A percentile compares a stretch with the other conserved stretches of the same genome.
Evolutionary conservation across 1,140 invertebrate species (phyloP).

Genomic region (Triops cancriformis): DNA sequence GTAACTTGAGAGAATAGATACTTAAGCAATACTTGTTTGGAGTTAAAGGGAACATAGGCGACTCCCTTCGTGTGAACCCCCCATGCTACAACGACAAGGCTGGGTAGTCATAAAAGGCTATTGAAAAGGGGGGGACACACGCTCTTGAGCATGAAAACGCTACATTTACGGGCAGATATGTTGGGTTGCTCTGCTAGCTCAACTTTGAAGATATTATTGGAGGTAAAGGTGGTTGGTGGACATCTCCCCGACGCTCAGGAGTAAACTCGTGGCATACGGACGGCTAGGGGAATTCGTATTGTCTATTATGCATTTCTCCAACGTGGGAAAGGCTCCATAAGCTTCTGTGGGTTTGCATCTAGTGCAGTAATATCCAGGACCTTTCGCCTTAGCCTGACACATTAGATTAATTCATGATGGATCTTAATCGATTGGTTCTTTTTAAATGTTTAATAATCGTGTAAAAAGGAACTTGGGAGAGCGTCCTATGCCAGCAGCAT

Average conservation of each 20-base stretch:
- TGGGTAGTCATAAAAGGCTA: conserved; percentile 5
- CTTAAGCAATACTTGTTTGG: neutral
- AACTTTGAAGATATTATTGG: neutral
- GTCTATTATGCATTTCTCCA: neutral
- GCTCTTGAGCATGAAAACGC: conserved; percentile 12
- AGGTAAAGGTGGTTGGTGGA: neutral
- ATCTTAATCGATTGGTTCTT: conserved; percentile 1
- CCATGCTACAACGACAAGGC: neutral
- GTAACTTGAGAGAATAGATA: neutral
- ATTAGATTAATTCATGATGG: neutral
- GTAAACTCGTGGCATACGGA: neutral
- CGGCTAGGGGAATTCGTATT: neutral
- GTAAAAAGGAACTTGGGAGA: neutral
- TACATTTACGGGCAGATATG: neutral
- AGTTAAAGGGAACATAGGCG: neutral
- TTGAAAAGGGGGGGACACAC: neutral
- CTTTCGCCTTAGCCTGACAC: neutral
- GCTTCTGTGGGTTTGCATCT: neutral
- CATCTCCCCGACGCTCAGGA: neutral
- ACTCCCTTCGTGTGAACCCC: neutral
- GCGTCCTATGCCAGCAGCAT: neutral
- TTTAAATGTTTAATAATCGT: neutral
- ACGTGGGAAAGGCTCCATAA: neutral
- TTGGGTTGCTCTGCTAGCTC: neutral
- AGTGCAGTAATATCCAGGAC: neutral